Base-by-base conservation (phyloP, 2,888 invertebrate species). In the Stenotaenia linearis region DNA sequence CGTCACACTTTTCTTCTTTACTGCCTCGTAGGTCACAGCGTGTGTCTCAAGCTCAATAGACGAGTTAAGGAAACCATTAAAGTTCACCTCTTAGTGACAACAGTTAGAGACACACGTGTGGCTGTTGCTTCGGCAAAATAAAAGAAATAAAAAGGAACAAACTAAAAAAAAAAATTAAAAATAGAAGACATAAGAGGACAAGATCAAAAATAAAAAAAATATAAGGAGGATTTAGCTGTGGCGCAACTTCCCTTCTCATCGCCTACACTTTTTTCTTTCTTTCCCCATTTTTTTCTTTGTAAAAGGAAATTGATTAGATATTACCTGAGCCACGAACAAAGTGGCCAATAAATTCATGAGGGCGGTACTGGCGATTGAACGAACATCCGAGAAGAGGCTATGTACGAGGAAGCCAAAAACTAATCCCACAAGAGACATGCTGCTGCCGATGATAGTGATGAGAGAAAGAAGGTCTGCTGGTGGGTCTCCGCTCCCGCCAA, bases 331-430 rank as follows among this genome's bases (percentile, higher is more conserved):
- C 89, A 91, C 90, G 85, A 91, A 91, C 81, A 91, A 88, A 50
- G 91, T 90, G 69, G 91, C 90, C 84, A 91, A 85, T 81, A 91
- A 87, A 86, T 91, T 91, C 89, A 91, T 90, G 83, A 91, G 86
- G n/a, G 90, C 90, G 81, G 91, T 91, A 40, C 91, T 91, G 50
- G 90, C 90, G 83, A 91, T 86, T 84, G 90, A 91, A 80, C 91
- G 88, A 81, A 91, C 87, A 84, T 91, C 91, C 81, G 91, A 91
- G 86, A 91, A 91, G 84, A 91, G 87, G 84, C 91, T 69, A 88
- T 91, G 91, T 1, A 91, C 91, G 83, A 91, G 91, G 86, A 91
- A 91, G 81, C 91, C 91, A 85, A 91, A 91, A 75, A 91, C 91
- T 69, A 91, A 87, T 25, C 90, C 91, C 37, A 91, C 91, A 79